phyloP scores from a whole-genome alignment of 2,797 vertebrate species.

The Sus cebifrons region DNA sequence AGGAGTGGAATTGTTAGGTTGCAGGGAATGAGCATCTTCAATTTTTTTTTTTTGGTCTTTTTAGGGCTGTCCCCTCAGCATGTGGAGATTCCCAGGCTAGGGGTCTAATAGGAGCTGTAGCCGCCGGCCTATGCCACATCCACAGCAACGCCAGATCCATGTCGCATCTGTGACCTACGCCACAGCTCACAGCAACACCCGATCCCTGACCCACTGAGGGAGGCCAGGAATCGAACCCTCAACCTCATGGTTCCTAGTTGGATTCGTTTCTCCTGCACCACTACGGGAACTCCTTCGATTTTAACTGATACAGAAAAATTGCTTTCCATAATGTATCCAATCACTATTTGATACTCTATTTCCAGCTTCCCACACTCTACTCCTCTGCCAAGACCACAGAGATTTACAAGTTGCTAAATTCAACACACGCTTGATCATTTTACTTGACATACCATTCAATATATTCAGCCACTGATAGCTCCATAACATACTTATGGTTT shows the following conservation, averaged over 20 bases:
- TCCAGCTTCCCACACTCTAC: conserved; percentile 9
- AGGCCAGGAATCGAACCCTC: no score
- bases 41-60: not conserved
- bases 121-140: no score
- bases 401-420: conserved; percentile 23
- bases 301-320: not conserved
- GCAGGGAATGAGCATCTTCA: not conserved
- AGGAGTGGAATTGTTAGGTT: not conserved
- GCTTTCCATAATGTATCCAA: conserved; percentile 52
- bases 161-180: no score
- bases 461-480: not conserved
- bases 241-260: no score
- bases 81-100: no score
- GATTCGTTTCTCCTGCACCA: no score
- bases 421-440: not conserved
- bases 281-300: not conserved
- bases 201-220: no score
- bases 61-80: no score
- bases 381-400: conserved; percentile 42
- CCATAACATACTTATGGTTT: conserved; percentile 16
- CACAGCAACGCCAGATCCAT: no score
- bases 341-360: conserved; percentile 37
- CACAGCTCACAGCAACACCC: no score
- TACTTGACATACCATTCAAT: conserved; percentile 28
- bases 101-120: no score